Evolutionary conservation across 2,797 vertebrate genomes (phyloP).

Genomic region (Dendrocincla tyrannina): DNA sequence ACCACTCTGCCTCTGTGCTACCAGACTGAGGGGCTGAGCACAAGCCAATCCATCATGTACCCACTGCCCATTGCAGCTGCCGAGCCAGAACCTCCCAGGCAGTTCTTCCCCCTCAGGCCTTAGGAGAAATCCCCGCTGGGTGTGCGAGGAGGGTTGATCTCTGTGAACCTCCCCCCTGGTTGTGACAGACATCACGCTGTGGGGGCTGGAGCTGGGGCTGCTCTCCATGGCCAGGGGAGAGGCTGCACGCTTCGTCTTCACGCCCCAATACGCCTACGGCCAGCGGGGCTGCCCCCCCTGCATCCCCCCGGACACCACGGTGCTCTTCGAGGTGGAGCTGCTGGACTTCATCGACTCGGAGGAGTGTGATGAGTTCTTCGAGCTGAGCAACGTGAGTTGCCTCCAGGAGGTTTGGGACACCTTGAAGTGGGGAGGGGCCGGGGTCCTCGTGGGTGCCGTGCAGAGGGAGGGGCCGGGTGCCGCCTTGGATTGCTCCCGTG

Average conservation of each 20-base stretch:
- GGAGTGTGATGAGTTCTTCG: conserved; percentile 83
- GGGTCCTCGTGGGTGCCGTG: too few species aligned
- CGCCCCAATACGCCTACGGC: conserved; percentile 87
- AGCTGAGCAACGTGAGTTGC: conserved; percentile 79
- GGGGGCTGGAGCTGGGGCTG: conserved; percentile 87
- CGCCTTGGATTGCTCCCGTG: background rate
- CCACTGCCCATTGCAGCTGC: background rate
- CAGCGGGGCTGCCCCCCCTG: conserved; percentile 85
- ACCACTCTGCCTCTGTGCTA: background rate
- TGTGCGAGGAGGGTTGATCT: background rate
- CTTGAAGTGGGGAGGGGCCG: background rate
- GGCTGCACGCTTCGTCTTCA: conserved; percentile 84
- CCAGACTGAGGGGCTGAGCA: too few species aligned
- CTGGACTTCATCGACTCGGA: conserved; percentile 86
- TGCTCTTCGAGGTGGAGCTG: conserved; percentile 89
- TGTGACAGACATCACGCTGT: conserved; percentile 85
- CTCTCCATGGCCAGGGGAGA: conserved; percentile 92
- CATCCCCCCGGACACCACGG: conserved; percentile 80
- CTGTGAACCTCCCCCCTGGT: background rate
- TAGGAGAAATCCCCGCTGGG: background rate
- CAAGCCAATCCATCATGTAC: background rate
- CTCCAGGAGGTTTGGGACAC: background rate
- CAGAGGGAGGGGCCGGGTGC: background rate
- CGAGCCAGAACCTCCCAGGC: background rate
- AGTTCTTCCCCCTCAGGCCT: background rate